Evolutionary conservation across 2,797 vertebrate species (phyloP), one percentile per base, ranked within the genome.

Genomic region (Phalloptychus januarius): DNA sequence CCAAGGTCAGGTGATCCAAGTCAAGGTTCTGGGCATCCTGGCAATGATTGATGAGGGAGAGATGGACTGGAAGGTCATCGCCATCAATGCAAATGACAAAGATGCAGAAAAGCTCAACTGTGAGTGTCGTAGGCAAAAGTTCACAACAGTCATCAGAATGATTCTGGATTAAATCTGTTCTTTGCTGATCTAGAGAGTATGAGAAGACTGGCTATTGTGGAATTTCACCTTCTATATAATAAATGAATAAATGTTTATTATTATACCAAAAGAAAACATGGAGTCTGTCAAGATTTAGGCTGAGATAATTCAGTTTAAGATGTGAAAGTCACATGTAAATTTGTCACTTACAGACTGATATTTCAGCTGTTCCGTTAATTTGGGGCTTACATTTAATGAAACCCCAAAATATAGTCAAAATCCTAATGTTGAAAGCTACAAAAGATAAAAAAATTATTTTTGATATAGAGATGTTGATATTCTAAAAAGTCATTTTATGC

Each of bases 1-100:
- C 75, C 84, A 94, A 71, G 98, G 98, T 81, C 97, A 99, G 74
- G 95, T 99, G 78, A 94, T 99, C 88, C 96, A 94, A 77, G 97
- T 99, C 72, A 99, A 99, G 84, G 96, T 98, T 46, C 95, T 99
- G 16, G 98, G 98, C 56, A 89, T 97, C 89, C 84, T 99, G 94
- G 98, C 94, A 77, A 96, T 99, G 93, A 96, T 99, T 42, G 98
- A 99, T 91, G 96, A 99, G 87, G 96, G 96, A 79, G 97, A 99
- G 92, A 99, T 96, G 74, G 98, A 99, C 84, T 99, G 98, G 98
- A 99, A 99, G 89, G 89, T 99, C 86, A 98, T 99, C 42, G 98
- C 96, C 82, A 98, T 99, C 74, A 96, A 97, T 78, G 90, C 85
- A 1, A 93, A 97, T 72, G 98, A 99, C 85, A 96, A 97, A n/a